Base-by-base conservation (phyloP, 2,888 invertebrate species). In the Drosophila anceps region DNA sequence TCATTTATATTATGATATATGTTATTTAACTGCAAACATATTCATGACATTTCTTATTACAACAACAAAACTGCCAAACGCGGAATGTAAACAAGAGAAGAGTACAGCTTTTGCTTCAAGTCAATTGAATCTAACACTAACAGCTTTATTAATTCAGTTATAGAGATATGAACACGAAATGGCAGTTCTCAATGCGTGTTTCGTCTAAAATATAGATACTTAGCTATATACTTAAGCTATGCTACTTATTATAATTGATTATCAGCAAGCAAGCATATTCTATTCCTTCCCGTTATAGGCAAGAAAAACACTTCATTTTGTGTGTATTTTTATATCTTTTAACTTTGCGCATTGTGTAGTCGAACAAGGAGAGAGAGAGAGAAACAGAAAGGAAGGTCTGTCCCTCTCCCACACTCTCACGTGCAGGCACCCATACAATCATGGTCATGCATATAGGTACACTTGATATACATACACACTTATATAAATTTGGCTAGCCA, bases 401-500 rank as follows among this genome's bases (percentile, higher is more conserved):
- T 44, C 41, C 33, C 50, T 48, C 44, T 9, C 10, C n/a, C 24
- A 10, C 39, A 37, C 44, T 18, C 46, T 35, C 43, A 39, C 48
- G 33, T 13, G 6, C 44, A 44, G 35, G 44, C 33, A 58, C 35
- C 24, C 43, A 64, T 20, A 70, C 66, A 65, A 39, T 37, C 48
- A 61, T 20, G 58, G 54, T 51, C 55, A 50, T 62, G 54, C 50
- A 70, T 50, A 53, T 75, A 71, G 57, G 69, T 66, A 43, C 66
- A 62, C 53, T 77, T 37, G 64, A 60, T 59, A 35, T 55, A 60
- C 50, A 29, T 53, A 55, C 57, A 48, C 67, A 59, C 59, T 65
- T 78, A 66, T 75, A 75, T 78, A 75, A 57, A 68, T 79, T 80
- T 71, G 55, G 51, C 44, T 53, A 71, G 62, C 70, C 77, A 80